These are phyloP conservation scores for Silurus asotus DNA, from an alignment of 2,113 vertebrate genomes.

Conservation along the genomic window DNA sequence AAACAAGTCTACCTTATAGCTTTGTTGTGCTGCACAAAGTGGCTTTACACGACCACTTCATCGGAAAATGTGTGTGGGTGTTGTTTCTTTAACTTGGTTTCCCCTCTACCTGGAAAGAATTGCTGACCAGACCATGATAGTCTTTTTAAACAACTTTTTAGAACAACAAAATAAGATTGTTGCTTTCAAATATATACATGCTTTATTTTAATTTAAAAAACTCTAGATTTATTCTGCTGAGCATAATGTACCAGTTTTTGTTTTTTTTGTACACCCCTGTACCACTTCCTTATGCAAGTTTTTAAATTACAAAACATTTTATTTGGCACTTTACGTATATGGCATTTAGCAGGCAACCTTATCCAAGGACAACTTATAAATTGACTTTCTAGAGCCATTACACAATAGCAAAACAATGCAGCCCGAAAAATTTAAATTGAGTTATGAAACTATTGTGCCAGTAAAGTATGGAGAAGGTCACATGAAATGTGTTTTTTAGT, in stretches of 20 bases:
- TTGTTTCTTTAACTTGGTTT: constrained; percentile 60
- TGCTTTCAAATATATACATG: not conserved
- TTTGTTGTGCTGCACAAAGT: constrained; percentile 55
- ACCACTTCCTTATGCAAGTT: not conserved
- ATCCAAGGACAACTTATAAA: too few relatives aligned
- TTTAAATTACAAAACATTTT: not conserved
- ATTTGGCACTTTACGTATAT: not conserved
- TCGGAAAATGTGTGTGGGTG: constrained; percentile 72
- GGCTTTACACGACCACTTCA: constrained; percentile 70
- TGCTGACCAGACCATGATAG: constrained; percentile 63
- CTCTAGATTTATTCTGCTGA: not conserved
- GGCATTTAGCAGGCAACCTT: too few relatives aligned
- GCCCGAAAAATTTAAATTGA: too few relatives aligned
- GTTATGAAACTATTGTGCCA: too few relatives aligned
- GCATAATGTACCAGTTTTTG: not conserved
- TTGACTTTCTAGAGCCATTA: too few relatives aligned
- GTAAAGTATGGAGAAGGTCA: too few relatives aligned
- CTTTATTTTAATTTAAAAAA: not conserved
- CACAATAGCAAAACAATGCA: too few relatives aligned
- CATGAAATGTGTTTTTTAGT: too few relatives aligned
- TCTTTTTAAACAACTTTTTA: constrained; percentile 39
- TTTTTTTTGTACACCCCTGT: not conserved
- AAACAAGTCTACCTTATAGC: constrained; percentile 41
- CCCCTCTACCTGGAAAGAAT: constrained; percentile 53
- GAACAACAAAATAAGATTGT: constrained; percentile 7